Evolutionary conservation across 2,797 vertebrate species (phyloP).

Genomic region (Carduelis carduelis): DNA sequence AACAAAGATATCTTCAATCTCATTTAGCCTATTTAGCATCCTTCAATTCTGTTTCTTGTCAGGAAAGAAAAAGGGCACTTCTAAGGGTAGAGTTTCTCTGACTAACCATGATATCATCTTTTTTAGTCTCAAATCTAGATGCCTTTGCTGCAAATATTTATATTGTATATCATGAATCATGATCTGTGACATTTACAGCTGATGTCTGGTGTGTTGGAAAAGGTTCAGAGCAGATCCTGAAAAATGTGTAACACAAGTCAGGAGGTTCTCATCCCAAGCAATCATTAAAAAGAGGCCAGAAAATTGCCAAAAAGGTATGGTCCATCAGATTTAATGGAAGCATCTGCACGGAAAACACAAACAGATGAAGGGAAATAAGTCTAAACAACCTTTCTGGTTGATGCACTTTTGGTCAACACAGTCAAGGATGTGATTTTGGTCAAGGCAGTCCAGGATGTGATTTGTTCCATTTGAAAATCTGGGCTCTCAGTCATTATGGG

Average conservation of each 20-base stretch:
- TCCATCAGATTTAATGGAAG: not conserved
- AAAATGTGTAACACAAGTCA: not conserved
- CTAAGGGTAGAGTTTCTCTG: not conserved
- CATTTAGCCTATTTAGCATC: not conserved
- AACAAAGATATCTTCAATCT: not conserved
- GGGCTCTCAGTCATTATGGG: not conserved
- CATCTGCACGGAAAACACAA: not conserved
- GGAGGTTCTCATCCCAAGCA: not conserved
- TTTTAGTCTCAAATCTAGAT: not conserved
- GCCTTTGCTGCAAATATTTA: not conserved
- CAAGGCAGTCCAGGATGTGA: rapidly evolving
- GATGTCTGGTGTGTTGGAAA: not conserved
- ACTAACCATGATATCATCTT: not conserved
- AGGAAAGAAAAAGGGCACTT: not conserved
- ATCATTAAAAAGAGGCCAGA: not conserved
- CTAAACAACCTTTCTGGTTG: not conserved
- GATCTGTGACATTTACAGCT: not conserved
- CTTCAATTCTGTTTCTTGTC: not conserved
- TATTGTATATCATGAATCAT: not conserved
- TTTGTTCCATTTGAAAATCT: not conserved
- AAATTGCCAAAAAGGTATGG: not conserved
- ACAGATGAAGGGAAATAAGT: not conserved
- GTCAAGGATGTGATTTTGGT: no score
- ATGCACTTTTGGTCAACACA: not conserved
- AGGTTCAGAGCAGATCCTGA: not conserved